phyloP scores from a whole-genome alignment of 2,113 vertebrate species.

The Paratilapia polleni region DNA sequence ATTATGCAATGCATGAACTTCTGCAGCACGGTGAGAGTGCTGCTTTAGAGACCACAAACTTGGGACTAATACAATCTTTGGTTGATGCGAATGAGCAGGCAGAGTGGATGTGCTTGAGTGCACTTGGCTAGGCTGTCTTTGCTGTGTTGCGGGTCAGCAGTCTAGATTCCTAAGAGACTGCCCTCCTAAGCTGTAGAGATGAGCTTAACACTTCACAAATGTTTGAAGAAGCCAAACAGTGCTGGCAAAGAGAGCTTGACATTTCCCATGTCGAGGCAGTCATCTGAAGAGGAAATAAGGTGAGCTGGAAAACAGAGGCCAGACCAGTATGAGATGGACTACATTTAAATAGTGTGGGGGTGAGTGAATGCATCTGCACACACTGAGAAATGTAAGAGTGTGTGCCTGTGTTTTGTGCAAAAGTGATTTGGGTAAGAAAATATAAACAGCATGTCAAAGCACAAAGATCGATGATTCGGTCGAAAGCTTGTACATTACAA shows the following conservation, averaged over 20 bases:
- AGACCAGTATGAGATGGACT: conserved; percentile 54
- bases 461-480: conserved; percentile 45
- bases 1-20: conserved; percentile 49
- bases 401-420: conserved; percentile 7
- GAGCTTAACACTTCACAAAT: conserved; percentile 78
- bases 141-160: conserved; percentile 66
- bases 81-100: conserved; percentile 61
- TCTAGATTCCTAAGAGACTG: conserved; percentile 66
- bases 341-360: conserved; percentile 53
- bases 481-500: conserved; percentile 41
- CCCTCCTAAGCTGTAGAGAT: conserved; percentile 70
- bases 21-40: conserved; percentile 39
- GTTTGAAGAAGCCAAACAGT: conserved; percentile 75
- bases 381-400: background rate
- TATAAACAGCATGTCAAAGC: conserved; percentile 39
- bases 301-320: conserved; percentile 48
- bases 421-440: conserved; percentile 38
- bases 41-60: conserved; percentile 67
- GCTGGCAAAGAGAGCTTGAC: conserved; percentile 59
- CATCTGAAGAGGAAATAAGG: conserved; percentile 69
- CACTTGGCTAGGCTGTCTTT: conserved; percentile 67
- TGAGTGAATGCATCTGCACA: conserved; percentile 24
- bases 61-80: conserved; percentile 67
- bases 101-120: conserved; percentile 67
- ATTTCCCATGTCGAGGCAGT: conserved; percentile 65